phyloP scores from a whole-genome alignment of 2,888 invertebrate species.

The Drosophila nr. medialis region DNA sequence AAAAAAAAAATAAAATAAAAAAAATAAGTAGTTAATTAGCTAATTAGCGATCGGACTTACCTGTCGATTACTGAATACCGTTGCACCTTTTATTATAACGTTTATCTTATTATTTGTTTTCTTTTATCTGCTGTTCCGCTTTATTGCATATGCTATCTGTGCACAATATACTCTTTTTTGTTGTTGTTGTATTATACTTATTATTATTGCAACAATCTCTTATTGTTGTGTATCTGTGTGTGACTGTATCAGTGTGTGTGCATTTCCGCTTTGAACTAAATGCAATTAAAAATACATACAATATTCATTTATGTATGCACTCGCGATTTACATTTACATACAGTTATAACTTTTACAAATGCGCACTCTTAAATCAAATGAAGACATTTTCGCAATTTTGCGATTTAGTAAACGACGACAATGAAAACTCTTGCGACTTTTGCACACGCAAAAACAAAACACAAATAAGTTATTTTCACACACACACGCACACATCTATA shows the following conservation, averaged over 20 bases:
- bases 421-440: slow-evolving; percentile 27
- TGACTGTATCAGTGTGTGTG: slow-evolving; percentile 32
- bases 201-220: slow-evolving; percentile 43
- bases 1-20: neutral
- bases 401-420: slow-evolving; percentile 30
- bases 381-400: slow-evolving; percentile 40
- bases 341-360: slow-evolving; percentile 32
- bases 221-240: slow-evolving; percentile 33
- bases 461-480: slow-evolving; percentile 8
- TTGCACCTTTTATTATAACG: slow-evolving; percentile 23
- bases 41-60: slow-evolving; percentile 52
- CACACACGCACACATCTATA: neutral
- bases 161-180: slow-evolving; percentile 2
- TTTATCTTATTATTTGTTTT: slow-evolving; percentile 29
- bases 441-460: slow-evolving; percentile 31
- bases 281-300: slow-evolving; percentile 54
- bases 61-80: slow-evolving; percentile 25
- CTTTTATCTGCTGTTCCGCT: slow-evolving; percentile 25
- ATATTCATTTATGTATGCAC: slow-evolving; percentile 51
- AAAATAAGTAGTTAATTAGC: slow-evolving; percentile 43
- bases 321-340: slow-evolving; percentile 37
- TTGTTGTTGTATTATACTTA: slow-evolving; percentile 19
- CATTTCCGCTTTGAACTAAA: slow-evolving; percentile 74
- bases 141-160: slow-evolving; percentile 37
- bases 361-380: slow-evolving; percentile 21